Percentiles rank a stretch among this genome's conserved stretches.
These are phyloP conservation scores for Sebastes goodei DNA, from an alignment of 2,797 vertebrate genomes.

Conservation along the genomic window DNA sequence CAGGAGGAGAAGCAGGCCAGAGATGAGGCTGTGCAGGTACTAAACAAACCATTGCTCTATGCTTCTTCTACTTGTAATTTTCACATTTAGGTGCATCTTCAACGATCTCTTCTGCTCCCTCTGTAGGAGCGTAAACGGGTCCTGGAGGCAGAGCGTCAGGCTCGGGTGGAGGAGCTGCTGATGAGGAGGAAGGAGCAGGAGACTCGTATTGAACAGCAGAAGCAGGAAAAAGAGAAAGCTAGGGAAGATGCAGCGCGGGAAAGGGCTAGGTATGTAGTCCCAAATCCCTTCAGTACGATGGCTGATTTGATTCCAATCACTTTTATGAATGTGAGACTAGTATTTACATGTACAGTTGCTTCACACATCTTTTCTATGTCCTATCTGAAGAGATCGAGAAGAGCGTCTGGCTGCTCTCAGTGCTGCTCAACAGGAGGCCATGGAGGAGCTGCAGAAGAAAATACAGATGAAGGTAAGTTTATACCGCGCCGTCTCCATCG, in stretches of 20 bases:
- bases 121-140: constrained; percentile 93
- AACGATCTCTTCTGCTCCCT: background rate
- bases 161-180: constrained; percentile 94
- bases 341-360: background rate
- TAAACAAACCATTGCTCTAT: background rate
- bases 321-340: background rate
- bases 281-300: background rate
- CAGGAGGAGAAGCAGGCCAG: constrained; percentile 98
- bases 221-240: constrained; percentile 95
- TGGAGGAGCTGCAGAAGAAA: constrained; percentile 99
- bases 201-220: constrained; percentile 95
- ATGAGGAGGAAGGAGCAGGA: constrained; percentile 94
- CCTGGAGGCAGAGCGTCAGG: constrained; percentile 95
- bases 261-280: constrained; percentile 88
- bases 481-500: background rate
- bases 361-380: background rate
- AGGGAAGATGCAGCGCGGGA: constrained; percentile 96
- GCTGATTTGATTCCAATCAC: background rate
- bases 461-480: constrained; percentile 94
- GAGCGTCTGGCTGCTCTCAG: constrained; percentile 96
- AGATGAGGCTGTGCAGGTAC: constrained; percentile 97
- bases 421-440: constrained; percentile 96
- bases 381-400: constrained; percentile 88
- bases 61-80: background rate
- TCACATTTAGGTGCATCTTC: background rate